phyloP scores from a whole-genome alignment of 37 sponge, comb jelly and placozoan genomes.

The Beroe ovata region DNA sequence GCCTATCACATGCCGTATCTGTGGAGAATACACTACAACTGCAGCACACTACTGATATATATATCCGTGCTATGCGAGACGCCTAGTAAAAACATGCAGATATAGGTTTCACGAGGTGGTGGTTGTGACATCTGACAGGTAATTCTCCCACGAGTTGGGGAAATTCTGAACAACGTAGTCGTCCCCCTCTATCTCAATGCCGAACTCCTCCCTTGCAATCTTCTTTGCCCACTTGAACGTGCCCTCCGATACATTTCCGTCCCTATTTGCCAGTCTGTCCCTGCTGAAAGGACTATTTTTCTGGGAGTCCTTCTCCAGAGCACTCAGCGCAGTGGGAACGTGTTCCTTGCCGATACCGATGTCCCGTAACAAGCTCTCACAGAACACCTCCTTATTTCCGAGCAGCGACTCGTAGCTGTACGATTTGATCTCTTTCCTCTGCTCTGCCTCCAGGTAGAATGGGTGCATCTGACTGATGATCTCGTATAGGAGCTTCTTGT shows the following conservation, averaged over 20 bases:
- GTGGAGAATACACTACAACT: too few species aligned
- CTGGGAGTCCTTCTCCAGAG: constrained; percentile 20
- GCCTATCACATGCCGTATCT: too few species aligned
- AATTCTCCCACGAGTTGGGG: not conserved
- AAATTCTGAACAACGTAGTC: not conserved
- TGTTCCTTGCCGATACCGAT: constrained; percentile 27
- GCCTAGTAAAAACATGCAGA: too few species aligned
- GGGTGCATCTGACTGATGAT: constrained; percentile 5
- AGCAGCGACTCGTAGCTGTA: constrained; percentile 32
- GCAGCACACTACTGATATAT: not conserved
- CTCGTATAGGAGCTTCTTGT: not conserved
- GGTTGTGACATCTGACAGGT: not conserved
- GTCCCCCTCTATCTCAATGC: not conserved
- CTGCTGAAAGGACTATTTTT: not conserved
- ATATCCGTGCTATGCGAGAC: not conserved
- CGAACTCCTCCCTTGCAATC: constrained; percentile 1
- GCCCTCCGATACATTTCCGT: not conserved
- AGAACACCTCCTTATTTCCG: not conserved
- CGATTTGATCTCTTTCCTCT: constrained; percentile 12
- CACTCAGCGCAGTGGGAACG: not conserved
- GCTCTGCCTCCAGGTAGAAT: not conserved
- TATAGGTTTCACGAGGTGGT: too few species aligned
- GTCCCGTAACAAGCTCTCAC: not conserved
- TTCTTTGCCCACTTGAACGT: not conserved
- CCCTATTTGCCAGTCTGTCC: not conserved